Conservation (phyloP, 2,888 invertebrate genomes). For the Eupithecia tripunctaria region DNA sequence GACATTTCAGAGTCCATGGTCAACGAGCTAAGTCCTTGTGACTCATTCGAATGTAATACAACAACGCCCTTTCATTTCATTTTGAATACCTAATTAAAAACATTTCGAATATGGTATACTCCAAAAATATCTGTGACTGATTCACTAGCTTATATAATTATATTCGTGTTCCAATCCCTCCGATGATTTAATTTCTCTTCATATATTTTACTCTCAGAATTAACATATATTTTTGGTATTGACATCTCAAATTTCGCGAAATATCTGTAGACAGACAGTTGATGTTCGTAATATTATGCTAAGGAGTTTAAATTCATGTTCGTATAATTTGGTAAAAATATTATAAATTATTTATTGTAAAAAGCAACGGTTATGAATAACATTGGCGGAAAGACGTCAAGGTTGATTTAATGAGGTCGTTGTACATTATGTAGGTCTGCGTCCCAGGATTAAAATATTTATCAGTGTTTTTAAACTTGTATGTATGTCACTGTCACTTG, state of each 20-base stretch:
- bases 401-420: conserved; percentile 26
- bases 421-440: conserved; percentile 13
- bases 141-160: too few species aligned
- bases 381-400: conserved; percentile 24
- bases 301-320: not conserved
- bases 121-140: not conserved
- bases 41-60: conserved; percentile 34
- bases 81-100: not conserved
- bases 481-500: not conserved
- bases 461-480: conserved; percentile 16
- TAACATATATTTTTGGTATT: not conserved
- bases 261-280: not conserved
- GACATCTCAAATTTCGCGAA: not conserved
- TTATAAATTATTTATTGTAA: conserved; percentile 11
- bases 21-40: conserved; percentile 47
- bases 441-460: conserved; percentile 18
- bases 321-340: not conserved
- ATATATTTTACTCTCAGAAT: not conserved
- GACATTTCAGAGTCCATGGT: conserved; percentile 61
- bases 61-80: conserved; percentile 19
- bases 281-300: not conserved
- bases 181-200: conserved; percentile 2
- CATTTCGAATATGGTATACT: not conserved
- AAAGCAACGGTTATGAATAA: conserved; percentile 15
- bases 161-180: not conserved